Base-by-base conservation (phyloP, 2,888 invertebrate genomes). In the Osmoderma eremita region DNA sequence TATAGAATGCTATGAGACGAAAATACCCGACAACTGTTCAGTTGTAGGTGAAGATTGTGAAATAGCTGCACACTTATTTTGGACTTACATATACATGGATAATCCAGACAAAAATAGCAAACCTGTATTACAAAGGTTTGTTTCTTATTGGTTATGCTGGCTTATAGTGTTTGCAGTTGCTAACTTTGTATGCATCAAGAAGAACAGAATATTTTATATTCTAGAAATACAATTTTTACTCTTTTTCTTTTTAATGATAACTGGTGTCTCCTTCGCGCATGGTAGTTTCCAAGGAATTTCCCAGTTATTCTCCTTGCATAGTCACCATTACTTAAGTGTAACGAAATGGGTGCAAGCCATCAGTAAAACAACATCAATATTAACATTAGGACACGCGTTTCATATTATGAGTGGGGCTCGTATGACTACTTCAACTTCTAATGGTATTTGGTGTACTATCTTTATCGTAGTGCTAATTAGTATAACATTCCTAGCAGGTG, bases 341-440 rank as follows among this genome's bases (percentile, higher is more conserved):
- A 36, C 67, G 36, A 49, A 63, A 58, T 72, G 72, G 72, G 38
- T 30, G 10, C 20, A 6, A 6, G 68, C 72, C 3, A 13, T 68
- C 8, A 38, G 53, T 0, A 56, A 56, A 39, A 56, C 65, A 0
- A 49, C 69, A 2, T 18, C 38, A 20, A 8, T 22, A 22, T 50
- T 72, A 20, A 54, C 64, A 15, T 39, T 70, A 6, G 58, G 58
- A 3, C 63, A 65, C 15, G 61, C 62, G 1, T 53, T 54, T 50
- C 68, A 70, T 41, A 63, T 69, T n/a, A 38, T 68, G 13, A 67
- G 67, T 17, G 72, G 72, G 0, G 41, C 68, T 38, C 65, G 63
- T 8, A 39, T 72, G 68, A 38, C 36, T 1, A 18, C 45, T 1
- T 45, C 50, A 0, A 63, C 61, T n/a, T 24, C 63, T 15, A 22